Base-by-base conservation (phyloP, 1,140 invertebrate species). In the Philaenus spumarius region DNA sequence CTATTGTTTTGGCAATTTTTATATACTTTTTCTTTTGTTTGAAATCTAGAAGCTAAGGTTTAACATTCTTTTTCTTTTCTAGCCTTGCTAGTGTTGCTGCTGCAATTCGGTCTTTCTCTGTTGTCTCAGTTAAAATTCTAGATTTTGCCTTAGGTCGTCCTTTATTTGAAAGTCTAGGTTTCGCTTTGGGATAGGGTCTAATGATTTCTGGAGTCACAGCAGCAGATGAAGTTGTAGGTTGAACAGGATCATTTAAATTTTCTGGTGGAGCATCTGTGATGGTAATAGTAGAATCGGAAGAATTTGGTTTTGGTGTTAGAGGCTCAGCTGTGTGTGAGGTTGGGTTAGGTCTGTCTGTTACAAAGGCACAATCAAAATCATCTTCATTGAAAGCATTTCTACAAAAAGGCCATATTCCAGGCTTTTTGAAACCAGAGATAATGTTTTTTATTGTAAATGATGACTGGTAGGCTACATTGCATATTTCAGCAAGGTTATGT, bases 401-500 rank as follows among this genome's bases (percentile, higher is more conserved):
- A 35, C 6, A 35, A 35, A 35, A 35, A 6, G 34, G 34, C 34
- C 34, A 7, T 7, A 14, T 35, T 7, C 34, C 34, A 35, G 34
- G 6, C 14, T 6, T 14, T 35, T 35, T 35, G 6, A 7, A 35
- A 35, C 6, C 6, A 35, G 6, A 35, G 14, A 35, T 7, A 35
- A 35, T 7, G 34, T 14, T 35, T 35, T 35, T 35, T 14, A 35
- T 35, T 35, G 34, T 14, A 35, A 35, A 35, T 35, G 34, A 35
- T 7, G 34, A 35, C 6, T 7, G 6, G 34, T 35, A 35, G n/a
- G 55, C 56, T 40, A 51, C 48, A 5, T 48, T 30, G 22, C 26
- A 22, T 17, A 63, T 23, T 47, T 26, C 2, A 22, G 59, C 50
- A 11, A 55, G n/a, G 45, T 55, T 24, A 43, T 55, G 45, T 20